phyloP scores from a whole-genome alignment of 2,797 vertebrate species.

The Falco berigora region DNA sequence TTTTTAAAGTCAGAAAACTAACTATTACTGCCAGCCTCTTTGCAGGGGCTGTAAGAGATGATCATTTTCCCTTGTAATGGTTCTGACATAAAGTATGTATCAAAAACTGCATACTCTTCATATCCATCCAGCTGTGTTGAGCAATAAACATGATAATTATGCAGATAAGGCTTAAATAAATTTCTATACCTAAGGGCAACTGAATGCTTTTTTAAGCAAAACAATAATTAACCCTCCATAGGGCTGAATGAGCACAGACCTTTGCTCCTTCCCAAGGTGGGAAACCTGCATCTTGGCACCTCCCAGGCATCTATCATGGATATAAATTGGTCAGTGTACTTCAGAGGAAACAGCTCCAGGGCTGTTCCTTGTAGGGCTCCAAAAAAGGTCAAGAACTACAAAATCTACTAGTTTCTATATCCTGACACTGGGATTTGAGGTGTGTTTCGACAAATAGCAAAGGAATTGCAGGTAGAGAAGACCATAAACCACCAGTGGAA shows the following conservation, averaged over 20 bases:
- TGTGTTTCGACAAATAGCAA: not conserved
- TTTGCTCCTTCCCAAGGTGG: slow-evolving; percentile 27
- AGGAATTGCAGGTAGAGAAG: not conserved
- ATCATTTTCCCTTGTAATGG: slow-evolving; percentile 45
- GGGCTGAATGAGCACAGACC: slow-evolving; percentile 12
- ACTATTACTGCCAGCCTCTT: not conserved
- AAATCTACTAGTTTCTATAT: not conserved
- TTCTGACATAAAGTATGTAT: slow-evolving; percentile 44
- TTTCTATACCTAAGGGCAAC: slow-evolving; percentile 47
- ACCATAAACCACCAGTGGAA: not conserved
- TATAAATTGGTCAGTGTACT: not conserved
- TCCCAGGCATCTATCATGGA: not conserved
- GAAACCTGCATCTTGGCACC: not conserved
- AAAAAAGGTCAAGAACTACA: not conserved
- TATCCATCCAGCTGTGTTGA: slow-evolving; percentile 53
- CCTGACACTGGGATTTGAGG: not conserved
- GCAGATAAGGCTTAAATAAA: slow-evolving; percentile 64
- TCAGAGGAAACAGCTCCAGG: slow-evolving; percentile 12
- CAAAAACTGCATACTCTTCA: slow-evolving; percentile 60
- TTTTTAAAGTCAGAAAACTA: slow-evolving; percentile 22
- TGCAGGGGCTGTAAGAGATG: slow-evolving; percentile 31
- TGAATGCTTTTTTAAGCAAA: slow-evolving; percentile 49
- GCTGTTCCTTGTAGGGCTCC: not conserved
- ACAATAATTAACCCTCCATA: slow-evolving; percentile 51
- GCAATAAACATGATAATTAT: slow-evolving; percentile 64